Base-by-base conservation (phyloP, 2,888 invertebrate species). In the Cryptocheilus praepositus region DNA sequence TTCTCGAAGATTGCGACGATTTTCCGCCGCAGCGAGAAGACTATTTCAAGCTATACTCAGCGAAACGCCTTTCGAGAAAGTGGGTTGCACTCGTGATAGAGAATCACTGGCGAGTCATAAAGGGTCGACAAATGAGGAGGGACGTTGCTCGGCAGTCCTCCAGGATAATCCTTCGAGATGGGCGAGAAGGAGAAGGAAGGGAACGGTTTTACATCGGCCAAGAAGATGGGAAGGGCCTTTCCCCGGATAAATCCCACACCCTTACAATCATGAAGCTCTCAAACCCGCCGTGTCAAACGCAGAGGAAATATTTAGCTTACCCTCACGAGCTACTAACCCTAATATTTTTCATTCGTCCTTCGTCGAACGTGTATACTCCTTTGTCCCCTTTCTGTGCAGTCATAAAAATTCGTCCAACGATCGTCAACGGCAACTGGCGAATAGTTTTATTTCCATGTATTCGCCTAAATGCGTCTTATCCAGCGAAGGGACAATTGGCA, bases 161-260 rank as follows among this genome's bases (percentile, higher is more conserved):
- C 62, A 59, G 70, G 70, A 76, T 78, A 76, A 78, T 78, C 76
- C 76, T 69, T 19, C 8, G 66, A 46, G 67, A 65, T 62, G 63
- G 46, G 55, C 36, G 60, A 67, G 57, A 25, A 61, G 3, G 25
- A 25, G 25, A 25, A 25, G 25, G 25, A 25, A 25, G 25, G 25
- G 25, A 25, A 5, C 25, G 25, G 25, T 2, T 25, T 25, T 25
- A 52, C 45, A 43, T 55, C 58, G 63, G 21, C 45, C 3, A 45
- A 15, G 45, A 66, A 43, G 18, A 43, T 28, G 66, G 65, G 58
- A 61, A 56, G 63, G 60, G 54, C 43, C 56, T 28, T 54, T 66
- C 18, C 57, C 67, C 62, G 21, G 54, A 63, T 19, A 57, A 25
- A n/a, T 46, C 22, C 25, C 64, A 61, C 51, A 45, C 63, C 11